phyloP scores from a whole-genome alignment of 2,888 invertebrate species.

The Colletes collaris region DNA sequence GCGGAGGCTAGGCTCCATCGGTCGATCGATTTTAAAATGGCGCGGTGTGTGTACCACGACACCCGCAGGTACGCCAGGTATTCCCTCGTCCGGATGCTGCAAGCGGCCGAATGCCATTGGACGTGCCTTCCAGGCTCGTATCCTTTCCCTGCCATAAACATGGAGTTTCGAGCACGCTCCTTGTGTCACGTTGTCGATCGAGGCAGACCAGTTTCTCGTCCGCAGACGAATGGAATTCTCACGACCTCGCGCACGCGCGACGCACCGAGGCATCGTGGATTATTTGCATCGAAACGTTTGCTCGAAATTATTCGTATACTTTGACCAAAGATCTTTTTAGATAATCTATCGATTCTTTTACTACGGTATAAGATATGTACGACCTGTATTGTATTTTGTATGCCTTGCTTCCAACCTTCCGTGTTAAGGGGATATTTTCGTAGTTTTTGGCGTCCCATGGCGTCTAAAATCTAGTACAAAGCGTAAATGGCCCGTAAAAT shows the following conservation, averaged over 20 bases:
- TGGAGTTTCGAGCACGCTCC: slow-evolving; percentile 30
- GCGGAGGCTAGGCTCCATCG: too few species aligned
- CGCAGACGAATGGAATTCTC: slow-evolving; percentile 44
- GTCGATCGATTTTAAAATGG: slow-evolving; percentile 62
- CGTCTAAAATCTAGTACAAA: too few species aligned
- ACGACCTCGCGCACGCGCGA: slow-evolving; percentile 28
- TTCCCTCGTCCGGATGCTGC: slow-evolving; percentile 50
- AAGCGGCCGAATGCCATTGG: slow-evolving; percentile 54
- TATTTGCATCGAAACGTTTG: too few species aligned
- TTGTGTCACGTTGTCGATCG: slow-evolving; percentile 50
- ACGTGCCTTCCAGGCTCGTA: slow-evolving; percentile 50
- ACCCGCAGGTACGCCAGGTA: slow-evolving; percentile 39
- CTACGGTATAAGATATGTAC: too few species aligned
- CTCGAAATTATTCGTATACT: too few species aligned
- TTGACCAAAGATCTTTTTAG: too few species aligned
- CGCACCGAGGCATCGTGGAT: neutral
- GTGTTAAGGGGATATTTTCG: too few species aligned
- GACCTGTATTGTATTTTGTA: too few species aligned
- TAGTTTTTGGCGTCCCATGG: too few species aligned
- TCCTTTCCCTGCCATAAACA: slow-evolving; percentile 59
- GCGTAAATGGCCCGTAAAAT: too few species aligned
- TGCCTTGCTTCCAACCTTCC: too few species aligned
- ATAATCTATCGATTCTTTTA: too few species aligned
- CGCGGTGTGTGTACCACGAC: slow-evolving; percentile 49
- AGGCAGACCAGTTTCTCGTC: slow-evolving; percentile 28